Conservation (phyloP, 2,888 invertebrate species). For the Eilema sororculum region DNA sequence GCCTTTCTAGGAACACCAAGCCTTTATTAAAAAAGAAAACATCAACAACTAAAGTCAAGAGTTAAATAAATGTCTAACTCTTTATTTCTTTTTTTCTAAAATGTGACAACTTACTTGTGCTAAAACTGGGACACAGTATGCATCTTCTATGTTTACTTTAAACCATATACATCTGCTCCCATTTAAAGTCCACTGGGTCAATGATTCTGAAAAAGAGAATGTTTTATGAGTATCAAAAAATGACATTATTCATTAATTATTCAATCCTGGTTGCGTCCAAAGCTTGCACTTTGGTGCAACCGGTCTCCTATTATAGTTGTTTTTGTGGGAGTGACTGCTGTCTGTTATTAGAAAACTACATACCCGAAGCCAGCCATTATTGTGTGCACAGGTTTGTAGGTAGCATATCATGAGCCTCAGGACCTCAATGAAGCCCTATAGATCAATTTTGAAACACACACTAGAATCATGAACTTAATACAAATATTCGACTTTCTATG, state of each 20-base stretch:
- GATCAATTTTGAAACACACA: background rate
- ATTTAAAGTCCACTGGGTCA: constrained; percentile 89
- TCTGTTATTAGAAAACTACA: too few species aligned
- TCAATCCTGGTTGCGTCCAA: too few species aligned
- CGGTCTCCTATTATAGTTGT: too few species aligned
- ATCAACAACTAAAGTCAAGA: constrained; percentile 24
- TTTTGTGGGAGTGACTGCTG: too few species aligned
- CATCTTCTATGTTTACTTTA: constrained; percentile 89
- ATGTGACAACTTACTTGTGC: constrained; percentile 85
- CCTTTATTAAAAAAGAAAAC: constrained; percentile 52
- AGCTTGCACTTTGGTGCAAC: too few species aligned
- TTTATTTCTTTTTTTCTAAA: too few species aligned
- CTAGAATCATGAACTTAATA: background rate
- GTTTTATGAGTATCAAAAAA: background rate
- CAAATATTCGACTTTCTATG: too few species aligned
- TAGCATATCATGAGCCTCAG: too few species aligned
- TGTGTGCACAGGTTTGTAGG: too few species aligned
- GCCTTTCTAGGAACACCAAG: constrained; percentile 88
- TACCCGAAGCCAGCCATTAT: too few species aligned
- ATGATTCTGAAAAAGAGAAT: constrained; percentile 87
- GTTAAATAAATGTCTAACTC: constrained; percentile 4
- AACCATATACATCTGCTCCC: constrained; percentile 93
- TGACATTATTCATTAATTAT: too few species aligned
- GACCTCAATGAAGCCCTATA: too few species aligned
- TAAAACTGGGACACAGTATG: constrained; percentile 91